Evolutionary conservation across 2,113 vertebrate species (phyloP), one percentile per base, ranked within the genome.

Genomic region (Smithornis capensis): DNA sequence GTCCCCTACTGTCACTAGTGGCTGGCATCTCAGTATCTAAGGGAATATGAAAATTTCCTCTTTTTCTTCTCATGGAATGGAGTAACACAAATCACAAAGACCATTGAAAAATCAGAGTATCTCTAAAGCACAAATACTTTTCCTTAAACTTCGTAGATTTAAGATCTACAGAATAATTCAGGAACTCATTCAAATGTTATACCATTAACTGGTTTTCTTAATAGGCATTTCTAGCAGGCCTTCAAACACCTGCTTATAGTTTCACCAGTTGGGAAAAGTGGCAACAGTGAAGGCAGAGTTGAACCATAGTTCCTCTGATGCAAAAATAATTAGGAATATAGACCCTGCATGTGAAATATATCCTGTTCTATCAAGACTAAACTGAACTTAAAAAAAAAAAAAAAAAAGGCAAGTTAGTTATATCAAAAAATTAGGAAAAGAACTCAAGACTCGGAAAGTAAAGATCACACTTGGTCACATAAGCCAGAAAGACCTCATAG

Each of bases 371-470:
- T 42, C 28, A 74, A 49, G 29, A 42, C 5, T n/a, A 74, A 76
- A 67, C 4, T 31, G 50, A 74, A 82, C 15, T 14, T 28, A 1
- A 1, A 22, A 40, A 49, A 70, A 82, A 52, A 29, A 19, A n/a
- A n/a, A n/a, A n/a, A n/a, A n/a, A n/a, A n/a, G 9, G 2, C 1
- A 7, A 6, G 55, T 11, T 37, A 57, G 6, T 80, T n/a, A 23
- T 37, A 8, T 4, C 2, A 63, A 79, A 78, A 77, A 49, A 67
- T 2, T 50, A 52, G 45, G n/a, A 70, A 62, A 74, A 64, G 6
- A 85, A 85, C 10, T 69, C 5, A 3, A 29, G 69, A 70, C 19
- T 35, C 65, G 24, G 50, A 77, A 89, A 93, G n/a, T 25, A 65
- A 89, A 77, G n/a, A 52, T 31, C 37, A 71, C 16, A 8, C 18